Evolutionary conservation across 1,140 invertebrate species (phyloP), one percentile per base, ranked within the genome.

Genomic region (Campoletis sonorensis): DNA sequence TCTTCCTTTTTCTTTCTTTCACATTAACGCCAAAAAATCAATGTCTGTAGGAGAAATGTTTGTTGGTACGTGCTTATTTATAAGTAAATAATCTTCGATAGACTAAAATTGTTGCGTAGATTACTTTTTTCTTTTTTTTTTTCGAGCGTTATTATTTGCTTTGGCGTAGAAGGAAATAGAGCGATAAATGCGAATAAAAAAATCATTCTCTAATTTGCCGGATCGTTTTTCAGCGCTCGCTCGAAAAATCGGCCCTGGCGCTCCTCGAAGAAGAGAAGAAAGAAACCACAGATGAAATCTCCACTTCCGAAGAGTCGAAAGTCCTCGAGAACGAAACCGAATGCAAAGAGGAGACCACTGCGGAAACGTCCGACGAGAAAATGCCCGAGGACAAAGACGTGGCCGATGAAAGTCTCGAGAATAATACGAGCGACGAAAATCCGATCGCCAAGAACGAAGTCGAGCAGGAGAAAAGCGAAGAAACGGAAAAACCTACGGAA

Each of bases 41-140:
- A 51, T 51, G 26, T 18, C 0, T 49, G 88, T 90, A 91, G 91
- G 91, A 91, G 90, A 91, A 92, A 64, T 85, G 79, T 88, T 84
- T 90, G 81, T 88, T 84, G 91, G 91, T 92, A 92, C 84, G 90
- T 91, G 82, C 83, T 88, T 88, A 72, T 85, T 81, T 21, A 75
- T 79, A 80, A 83, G 67, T 83, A 80, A 75, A 71, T 82, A 30
- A 79, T 75, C 58, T 76, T 33, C 30, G 40, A 75, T 45, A 45
- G 40, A 45, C 40, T 45, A 45, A 45, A 45, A 45, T 45, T 45
- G 40, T 11, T 45, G 49, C 40, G 21, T 70, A 64, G 21, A 49
- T 54, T 45, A 16, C 27, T 51, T 45, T 49, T 71, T 40, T 78
- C 72, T 78, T 61, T 76, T 49, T 71, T 80, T 45, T 79, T 49